Conservation (phyloP, 2,797 vertebrate species). For the Eulemur mongoz region DNA sequence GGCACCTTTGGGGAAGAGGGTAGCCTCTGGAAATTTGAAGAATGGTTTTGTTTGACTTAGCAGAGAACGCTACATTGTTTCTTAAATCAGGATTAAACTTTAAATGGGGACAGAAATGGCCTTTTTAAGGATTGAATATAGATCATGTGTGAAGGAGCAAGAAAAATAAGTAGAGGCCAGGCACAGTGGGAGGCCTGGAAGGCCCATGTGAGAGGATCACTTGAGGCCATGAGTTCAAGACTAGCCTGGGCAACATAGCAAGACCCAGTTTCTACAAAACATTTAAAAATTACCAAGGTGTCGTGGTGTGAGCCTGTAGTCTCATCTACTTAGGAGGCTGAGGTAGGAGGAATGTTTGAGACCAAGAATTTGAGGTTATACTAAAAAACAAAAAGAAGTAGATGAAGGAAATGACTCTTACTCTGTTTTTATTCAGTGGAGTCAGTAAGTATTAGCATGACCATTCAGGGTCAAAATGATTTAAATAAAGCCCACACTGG, state of each 20-base stretch:
- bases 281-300: neutral
- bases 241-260: neutral
- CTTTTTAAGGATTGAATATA: neutral
- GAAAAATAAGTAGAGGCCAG: neutral
- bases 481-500: neutral
- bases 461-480: neutral
- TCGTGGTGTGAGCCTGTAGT: neutral
- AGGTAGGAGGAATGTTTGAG: neutral
- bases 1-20: neutral
- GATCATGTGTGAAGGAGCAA: neutral
- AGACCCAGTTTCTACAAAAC: neutral
- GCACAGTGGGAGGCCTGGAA: neutral
- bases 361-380: neutral
- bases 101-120: constrained; percentile 5
- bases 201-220: neutral
- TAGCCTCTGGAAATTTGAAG: constrained; percentile 1
- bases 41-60: constrained; percentile 31
- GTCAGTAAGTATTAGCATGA: neutral
- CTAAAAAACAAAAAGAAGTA: neutral
- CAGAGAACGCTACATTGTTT: neutral
- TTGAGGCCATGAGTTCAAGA: neutral
- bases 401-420: neutral
- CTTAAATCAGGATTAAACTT: constrained; percentile 27
- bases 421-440: neutral
- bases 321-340: neutral